Evolutionary conservation across 2,888 invertebrate genomes (phyloP), one percentile per base, ranked within the genome.

Genomic region (Idaea dimidiata): DNA sequence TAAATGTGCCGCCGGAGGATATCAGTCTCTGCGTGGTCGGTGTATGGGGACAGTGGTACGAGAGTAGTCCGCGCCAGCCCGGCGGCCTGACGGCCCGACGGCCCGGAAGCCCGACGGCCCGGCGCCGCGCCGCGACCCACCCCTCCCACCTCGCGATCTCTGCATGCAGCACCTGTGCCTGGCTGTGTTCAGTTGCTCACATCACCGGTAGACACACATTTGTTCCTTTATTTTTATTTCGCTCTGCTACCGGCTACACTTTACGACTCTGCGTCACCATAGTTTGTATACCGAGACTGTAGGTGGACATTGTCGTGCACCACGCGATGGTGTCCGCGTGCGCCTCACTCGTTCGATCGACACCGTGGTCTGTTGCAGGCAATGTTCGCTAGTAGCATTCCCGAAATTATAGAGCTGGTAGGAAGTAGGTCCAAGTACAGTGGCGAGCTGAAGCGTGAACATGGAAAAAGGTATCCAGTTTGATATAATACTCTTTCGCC

Each of bases 371-470:
- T 94, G 95, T 95, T 96, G 94, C 96, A 98, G 98, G 99, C 99
- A 94, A 98, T 99, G 96, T 99, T 99, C 97, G 99, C 99, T 95
- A 98, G 98, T 96, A 98, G 98, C 96, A 98, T 99, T 94, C 99
- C 99, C 93, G 99, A 99, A 96, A 99, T 99, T 94, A 98, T 98
- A 94, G 99, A 99, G 95, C 97, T 99, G 94, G 97, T 99, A 95
- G 98, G 99, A 94, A 97, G 97, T 95, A 97, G 99, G 94, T 98
- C 98, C 95, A 99, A 99, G 95, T 99, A 99, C 96, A 97, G 98
- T 94, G 99, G 99, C 93, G 97, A 98, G 94, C 99, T 98, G 95
- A 99, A 98, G 95, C 97, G 98, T 94, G 99, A 99, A 95, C 97
- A 98, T 93, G 99, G 99, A 95, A 98, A 99, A 96, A 98, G 98